These are phyloP conservation scores for Muraenolepis orangiensis DNA, from an alignment of 2,797 vertebrate species.

Conservation along the genomic window DNA sequence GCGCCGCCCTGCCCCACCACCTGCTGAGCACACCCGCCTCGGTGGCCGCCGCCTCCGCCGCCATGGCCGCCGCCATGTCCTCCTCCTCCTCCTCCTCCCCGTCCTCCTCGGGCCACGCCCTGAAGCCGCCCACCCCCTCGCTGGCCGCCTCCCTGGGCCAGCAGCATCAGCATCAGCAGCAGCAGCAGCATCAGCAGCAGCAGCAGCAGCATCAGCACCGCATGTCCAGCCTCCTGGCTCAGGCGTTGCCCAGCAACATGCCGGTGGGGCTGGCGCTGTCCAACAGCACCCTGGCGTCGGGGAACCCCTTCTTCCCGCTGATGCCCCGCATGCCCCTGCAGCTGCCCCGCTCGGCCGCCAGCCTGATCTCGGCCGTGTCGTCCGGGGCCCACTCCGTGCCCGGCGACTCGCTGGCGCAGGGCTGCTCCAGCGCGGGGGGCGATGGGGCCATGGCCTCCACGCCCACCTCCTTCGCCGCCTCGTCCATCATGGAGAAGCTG, in stretches of 20 bases:
- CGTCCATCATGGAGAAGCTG: conserved; percentile 97
- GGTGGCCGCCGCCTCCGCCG: conserved; percentile 59
- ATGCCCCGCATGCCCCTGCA: conserved; percentile 82
- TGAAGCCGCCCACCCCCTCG: conserved; percentile 73
- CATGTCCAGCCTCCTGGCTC: conserved; percentile 87
- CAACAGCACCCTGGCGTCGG: conserved; percentile 74
- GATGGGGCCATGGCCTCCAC: conserved; percentile 74
- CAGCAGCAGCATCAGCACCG: conserved; percentile 62
- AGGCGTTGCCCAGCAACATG: conserved; percentile 90
- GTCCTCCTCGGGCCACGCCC: conserved; percentile 65
- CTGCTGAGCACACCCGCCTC: conserved; percentile 75
- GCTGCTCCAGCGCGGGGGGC: conserved; percentile 75
- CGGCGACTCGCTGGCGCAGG: conserved; percentile 79
- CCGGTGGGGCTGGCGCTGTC: conserved; percentile 90
- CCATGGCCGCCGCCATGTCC: conserved; percentile 12
- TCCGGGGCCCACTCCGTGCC: conserved; percentile 76
- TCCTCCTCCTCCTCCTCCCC: conserved; percentile 49
- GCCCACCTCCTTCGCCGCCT: conserved; percentile 78
- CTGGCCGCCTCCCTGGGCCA: conserved; percentile 71
- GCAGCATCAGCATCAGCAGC: neutral
- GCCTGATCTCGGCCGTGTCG: conserved; percentile 77
- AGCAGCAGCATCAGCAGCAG: neutral
- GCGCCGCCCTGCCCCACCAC: conserved; percentile 81
- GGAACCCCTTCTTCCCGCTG: conserved; percentile 87
- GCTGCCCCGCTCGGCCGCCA: conserved; percentile 77